These are phyloP conservation scores for Plectus sambesii DNA, from an alignment of 1,140 invertebrate genomes.

Conservation along the genomic window DNA sequence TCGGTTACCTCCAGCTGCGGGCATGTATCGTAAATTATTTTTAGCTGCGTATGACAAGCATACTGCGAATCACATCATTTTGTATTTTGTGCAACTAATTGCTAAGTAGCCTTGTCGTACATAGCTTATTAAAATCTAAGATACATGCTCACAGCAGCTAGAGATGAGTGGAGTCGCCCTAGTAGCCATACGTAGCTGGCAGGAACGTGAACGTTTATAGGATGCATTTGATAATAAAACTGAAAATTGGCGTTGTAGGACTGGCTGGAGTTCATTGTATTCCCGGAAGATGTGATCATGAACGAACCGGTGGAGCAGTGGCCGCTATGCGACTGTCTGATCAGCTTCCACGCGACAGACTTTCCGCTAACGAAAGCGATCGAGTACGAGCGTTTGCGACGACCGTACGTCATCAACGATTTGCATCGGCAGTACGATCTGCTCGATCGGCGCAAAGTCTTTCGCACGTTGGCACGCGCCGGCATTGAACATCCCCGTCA, in stretches of 20 bases:
- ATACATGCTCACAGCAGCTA: too few relatives aligned
- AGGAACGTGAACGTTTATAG: too few relatives aligned
- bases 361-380: slow-evolving; percentile 98
- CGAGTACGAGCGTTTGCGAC: slow-evolving; percentile 78
- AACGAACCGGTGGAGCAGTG: slow-evolving; percentile 92
- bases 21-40: too few relatives aligned
- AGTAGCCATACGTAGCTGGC: too few relatives aligned
- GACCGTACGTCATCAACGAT: slow-evolving; percentile 96
- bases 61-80: too few relatives aligned
- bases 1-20: too few relatives aligned
- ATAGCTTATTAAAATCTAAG: too few relatives aligned
- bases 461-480: slow-evolving; percentile 79
- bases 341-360: slow-evolving; percentile 89
- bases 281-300: slow-evolving; percentile 70
- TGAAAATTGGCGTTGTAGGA: slow-evolving; percentile 25
- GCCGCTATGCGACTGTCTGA: slow-evolving; percentile 91
- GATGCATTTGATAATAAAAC: too few relatives aligned
- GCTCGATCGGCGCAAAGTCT: slow-evolving; percentile 71
- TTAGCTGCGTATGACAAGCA: too few relatives aligned
- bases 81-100: too few relatives aligned
- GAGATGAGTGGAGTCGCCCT: too few relatives aligned
- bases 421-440: slow-evolving; percentile 96
- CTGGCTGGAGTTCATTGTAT: slow-evolving; percentile 38
- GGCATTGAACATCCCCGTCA: slow-evolving; percentile 95
- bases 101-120: too few relatives aligned